A percentile compares a stretch with the other conserved stretches of the same genome.
Evolutionary conservation across 2,113 vertebrate species (phyloP).

Genomic region (Fulica atra): DNA sequence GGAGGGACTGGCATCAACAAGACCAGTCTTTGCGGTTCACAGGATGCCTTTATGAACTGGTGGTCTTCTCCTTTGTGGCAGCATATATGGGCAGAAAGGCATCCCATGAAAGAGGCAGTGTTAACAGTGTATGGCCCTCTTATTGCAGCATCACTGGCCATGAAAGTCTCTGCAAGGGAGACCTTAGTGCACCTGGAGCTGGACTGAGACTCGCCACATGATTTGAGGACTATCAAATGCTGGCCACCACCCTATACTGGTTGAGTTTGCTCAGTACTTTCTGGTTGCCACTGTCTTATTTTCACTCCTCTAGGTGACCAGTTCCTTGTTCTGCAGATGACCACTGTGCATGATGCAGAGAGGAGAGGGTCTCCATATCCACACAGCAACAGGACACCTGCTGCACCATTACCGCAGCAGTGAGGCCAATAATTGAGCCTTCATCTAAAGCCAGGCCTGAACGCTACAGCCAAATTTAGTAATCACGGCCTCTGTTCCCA

Average conservation of each 20-base stretch:
- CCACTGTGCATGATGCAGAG: neutral
- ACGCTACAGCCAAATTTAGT: neutral
- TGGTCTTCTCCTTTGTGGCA: neutral
- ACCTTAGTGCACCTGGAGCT: neutral
- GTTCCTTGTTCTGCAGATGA: neutral
- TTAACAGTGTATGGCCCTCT: neutral
- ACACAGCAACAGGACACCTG: neutral
- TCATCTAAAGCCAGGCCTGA: neutral
- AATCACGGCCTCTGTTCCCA: neutral
- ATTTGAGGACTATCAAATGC: neutral
- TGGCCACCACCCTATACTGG: neutral
- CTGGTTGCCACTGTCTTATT: neutral
- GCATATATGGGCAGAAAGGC: neutral
- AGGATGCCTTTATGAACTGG: neutral
- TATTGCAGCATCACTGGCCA: neutral
- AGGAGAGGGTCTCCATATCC: neutral
- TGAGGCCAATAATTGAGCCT: neutral
- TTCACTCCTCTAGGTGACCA: accelerated
- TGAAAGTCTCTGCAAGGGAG: neutral
- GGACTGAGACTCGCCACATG: neutral
- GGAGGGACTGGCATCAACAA: slow-evolving; percentile 53
- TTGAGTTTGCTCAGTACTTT: neutral
- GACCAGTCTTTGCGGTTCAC: neutral
- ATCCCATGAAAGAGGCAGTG: neutral
- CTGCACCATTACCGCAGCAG: neutral